These are phyloP conservation scores for Chamaetylas fuelleborni DNA, from an alignment of 2,113 vertebrate genomes.

Conservation along the genomic window DNA sequence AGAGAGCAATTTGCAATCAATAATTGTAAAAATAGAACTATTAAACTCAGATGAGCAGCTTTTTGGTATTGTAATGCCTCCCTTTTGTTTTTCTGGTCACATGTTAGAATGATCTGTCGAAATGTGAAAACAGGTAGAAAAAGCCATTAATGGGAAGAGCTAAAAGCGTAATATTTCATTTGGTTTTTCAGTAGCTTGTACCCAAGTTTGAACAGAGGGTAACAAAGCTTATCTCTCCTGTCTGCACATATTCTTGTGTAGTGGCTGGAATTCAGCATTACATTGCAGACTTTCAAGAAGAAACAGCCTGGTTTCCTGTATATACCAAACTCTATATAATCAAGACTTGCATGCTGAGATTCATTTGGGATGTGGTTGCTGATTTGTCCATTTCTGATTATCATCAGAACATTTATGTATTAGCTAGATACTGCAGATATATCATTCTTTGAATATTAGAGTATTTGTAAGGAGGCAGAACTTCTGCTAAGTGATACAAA, in stretches of 20 bases:
- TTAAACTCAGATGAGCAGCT: not conserved
- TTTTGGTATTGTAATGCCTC: not conserved
- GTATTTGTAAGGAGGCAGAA: not conserved
- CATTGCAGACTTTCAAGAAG: not conserved
- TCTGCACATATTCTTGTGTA: not conserved
- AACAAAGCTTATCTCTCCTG: not conserved
- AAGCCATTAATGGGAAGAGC: not conserved
- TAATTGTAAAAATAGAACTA: not conserved
- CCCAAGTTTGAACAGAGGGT: not conserved
- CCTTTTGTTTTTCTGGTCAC: slow-evolving; percentile 12
- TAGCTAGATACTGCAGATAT: not conserved
- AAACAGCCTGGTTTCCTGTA: not conserved
- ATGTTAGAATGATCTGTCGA: not conserved
- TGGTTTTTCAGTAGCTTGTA: not conserved
- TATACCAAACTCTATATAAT: not conserved
- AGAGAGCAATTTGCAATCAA: not conserved
- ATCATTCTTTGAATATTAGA: not conserved
- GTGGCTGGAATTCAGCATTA: not conserved
- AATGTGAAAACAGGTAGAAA: not conserved
- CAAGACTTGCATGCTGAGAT: not conserved
- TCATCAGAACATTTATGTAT: not conserved
- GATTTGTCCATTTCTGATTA: not conserved
- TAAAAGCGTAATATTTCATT: not conserved
- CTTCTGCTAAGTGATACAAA: not conserved
- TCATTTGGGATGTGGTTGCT: not conserved